Percentiles rank a stretch among this genome's conserved stretches.
Evolutionary conservation across 2,888 invertebrate species (phyloP).

Genomic region (Nyleta sp.): DNA sequence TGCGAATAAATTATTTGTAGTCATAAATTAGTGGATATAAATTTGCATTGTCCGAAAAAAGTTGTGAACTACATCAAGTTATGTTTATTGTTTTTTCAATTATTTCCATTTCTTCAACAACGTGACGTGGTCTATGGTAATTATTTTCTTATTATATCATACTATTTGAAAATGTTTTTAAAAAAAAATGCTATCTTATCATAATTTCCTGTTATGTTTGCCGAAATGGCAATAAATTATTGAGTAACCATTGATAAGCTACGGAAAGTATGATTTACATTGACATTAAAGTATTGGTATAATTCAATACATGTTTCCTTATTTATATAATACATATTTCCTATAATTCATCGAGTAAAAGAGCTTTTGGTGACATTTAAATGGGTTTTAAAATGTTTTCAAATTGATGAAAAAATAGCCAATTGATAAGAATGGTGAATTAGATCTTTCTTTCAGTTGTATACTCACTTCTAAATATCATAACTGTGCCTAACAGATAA

Average conservation of each 20-base stretch:
- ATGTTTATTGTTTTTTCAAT: background rate
- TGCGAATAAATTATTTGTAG: no score
- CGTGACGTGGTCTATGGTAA: background rate
- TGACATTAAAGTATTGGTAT: constrained; percentile 1
- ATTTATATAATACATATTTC: background rate
- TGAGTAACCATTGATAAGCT: background rate
- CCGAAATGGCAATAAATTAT: constrained; percentile 4
- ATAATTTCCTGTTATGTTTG: constrained; percentile 7
- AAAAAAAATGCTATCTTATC: constrained; percentile 14
- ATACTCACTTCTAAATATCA: no score
- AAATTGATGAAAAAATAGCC: no score
- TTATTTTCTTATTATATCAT: constrained; percentile 5
- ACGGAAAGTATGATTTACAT: constrained; percentile 15
- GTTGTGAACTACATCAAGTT: no score
- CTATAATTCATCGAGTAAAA: no score
- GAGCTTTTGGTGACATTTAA: no score
- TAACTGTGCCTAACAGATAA: no score
- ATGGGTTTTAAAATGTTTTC: no score
- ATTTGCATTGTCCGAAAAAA: no score
- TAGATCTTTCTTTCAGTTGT: no score
- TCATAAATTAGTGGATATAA: no score
- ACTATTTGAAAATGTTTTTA: background rate
- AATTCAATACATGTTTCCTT: background rate
- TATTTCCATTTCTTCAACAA: background rate
- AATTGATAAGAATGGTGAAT: no score